Base-by-base conservation (phyloP, 2,888 invertebrate genomes). In the Uropetala carovei region DNA sequence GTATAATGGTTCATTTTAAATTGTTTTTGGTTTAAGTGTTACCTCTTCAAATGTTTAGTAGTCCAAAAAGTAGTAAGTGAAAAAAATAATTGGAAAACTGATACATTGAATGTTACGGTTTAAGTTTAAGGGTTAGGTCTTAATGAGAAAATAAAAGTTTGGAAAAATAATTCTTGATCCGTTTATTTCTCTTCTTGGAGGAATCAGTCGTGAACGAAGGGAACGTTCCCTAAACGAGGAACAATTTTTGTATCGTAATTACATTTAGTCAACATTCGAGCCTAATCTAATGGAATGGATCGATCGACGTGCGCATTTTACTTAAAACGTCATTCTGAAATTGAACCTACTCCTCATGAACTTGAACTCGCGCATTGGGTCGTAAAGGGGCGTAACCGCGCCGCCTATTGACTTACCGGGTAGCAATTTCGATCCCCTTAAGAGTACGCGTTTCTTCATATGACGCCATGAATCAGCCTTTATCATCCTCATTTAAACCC, bases 391-490 rank as follows among this genome's bases (percentile, higher is more conserved):
- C 75, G 27, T 18, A 68, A 68, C 68, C 64, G 7, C 64, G 64
- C 64, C 68, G 75, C 75, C 75, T 75, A 75, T 75, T 75, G 75
- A 75, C 75, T 75, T 75, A 22, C 75, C 27, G 22, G 11, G 22
- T 27, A 75, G 27, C 27, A 75, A 27, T 75, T 75, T 27, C 75
- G 75, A 27, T n/a, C 27, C 75, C 22, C 22, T 27, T 27, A 13
- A 75, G 22, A 75, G 22, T 75, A 27, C 75, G 75, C 75, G 75
- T 27, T 75, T 75, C 75, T 75, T 75, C 75, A 75, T 75, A 75
- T 13, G 75, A 75, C 4, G 22, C 75, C 75, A 75, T 75, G 75
- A 75, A 75, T 75, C 75, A 75, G 27, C 75, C 75, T 75, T 75
- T 75, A 75, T 75, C 75, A 75, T 75, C 75, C 75, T 75, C 27